Base-by-base conservation (phyloP, 1,140 invertebrate species). In the Bombus ignitus region DNA sequence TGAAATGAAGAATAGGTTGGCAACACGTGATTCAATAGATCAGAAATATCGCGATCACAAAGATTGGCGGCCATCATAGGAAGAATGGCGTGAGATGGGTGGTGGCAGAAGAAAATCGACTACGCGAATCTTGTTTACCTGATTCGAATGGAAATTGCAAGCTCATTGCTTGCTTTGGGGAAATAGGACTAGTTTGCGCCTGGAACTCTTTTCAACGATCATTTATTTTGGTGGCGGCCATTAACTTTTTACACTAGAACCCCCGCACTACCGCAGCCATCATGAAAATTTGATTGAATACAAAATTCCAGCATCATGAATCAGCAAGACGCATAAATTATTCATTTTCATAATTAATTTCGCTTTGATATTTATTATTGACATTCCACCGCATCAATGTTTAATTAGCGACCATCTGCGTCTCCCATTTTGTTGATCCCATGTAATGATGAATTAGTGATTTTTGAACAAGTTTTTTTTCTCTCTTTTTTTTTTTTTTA, bases 261-360 rank as follows among this genome's bases (percentile, higher is more conserved):
- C 10, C 5, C 2, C 10, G 0, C 28, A 4, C 3, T 1, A 13
- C 5, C 3, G 42, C 25, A 4, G 0, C n/a, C 15, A 47, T n/a
- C 1, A 44, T 62, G 72, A 76, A 76, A 76, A n/a, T 62, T 71
- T 15, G 37, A 73, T 47, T 18, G 39, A 22, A 53, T 10, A 8
- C n/a, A 10, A 18, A 75, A 75, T 75, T 53, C 44, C 10, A 32
- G 13, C 13, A 12, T 13, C 53, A 9, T 53, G 28, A 76, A 59
- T 42, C 28, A 42, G 42, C 3, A 72, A 72, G n/a, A 35, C 1
- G 32, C 57, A 32, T 65, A 39, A 78, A 78, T 65, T 65, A 78
- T 65, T 65, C 59, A 78, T 65, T 66, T 42, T 62, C 76, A 66
- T 35, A 44, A 78, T 65, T 65, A 78, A 78, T 78, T 66, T 22